A percentile compares a stretch with the other conserved stretches of the same genome.
Conservation (phyloP, 1,140 invertebrate genomes). For the Solenopsis invicta region DNA sequence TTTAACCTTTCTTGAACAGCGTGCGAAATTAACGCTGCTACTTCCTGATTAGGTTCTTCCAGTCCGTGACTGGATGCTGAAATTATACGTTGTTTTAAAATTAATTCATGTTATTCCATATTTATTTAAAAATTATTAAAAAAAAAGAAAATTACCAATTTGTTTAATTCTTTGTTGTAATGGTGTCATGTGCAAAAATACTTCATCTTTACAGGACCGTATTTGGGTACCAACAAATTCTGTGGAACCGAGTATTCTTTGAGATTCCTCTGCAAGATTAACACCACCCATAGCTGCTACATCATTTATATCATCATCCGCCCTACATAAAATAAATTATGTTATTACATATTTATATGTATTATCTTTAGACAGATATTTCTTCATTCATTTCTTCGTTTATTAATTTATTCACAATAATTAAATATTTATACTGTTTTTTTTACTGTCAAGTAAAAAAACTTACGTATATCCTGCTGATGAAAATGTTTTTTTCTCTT, state of each 20-base stretch:
- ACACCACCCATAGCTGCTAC: slow-evolving; percentile 99
- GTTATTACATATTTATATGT: slow-evolving; percentile 1
- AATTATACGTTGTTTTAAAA: slow-evolving; percentile 68
- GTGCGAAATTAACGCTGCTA: slow-evolving; percentile 97
- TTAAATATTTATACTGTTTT: not conserved
- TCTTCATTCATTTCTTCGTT: not conserved
- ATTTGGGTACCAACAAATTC: slow-evolving; percentile 98
- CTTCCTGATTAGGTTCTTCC: slow-evolving; percentile 95
- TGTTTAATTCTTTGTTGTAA: slow-evolving; percentile 93
- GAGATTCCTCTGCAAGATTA: slow-evolving; percentile 98
- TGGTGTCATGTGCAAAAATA: slow-evolving; percentile 93
- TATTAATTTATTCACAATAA: not conserved
- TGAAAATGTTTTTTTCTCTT: slow-evolving; percentile 90
- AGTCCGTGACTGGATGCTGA: slow-evolving; percentile 92
- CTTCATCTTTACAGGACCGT: slow-evolving; percentile 98
- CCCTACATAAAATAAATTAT: slow-evolving; percentile 84
- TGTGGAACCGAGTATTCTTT: slow-evolving; percentile 97
- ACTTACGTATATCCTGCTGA: slow-evolving; percentile 87
- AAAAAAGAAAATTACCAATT: slow-evolving; percentile 87
- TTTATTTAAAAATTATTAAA: not conserved
- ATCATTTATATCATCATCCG: slow-evolving; percentile 98
- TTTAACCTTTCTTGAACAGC: slow-evolving; percentile 98
- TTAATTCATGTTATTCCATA: not conserved
- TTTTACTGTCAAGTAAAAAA: slow-evolving; percentile 3
- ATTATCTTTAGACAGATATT: slow-evolving; percentile 9